These are phyloP conservation scores for Psettodes erumei DNA, from an alignment of 2,113 vertebrate genomes.

Conservation along the genomic window DNA sequence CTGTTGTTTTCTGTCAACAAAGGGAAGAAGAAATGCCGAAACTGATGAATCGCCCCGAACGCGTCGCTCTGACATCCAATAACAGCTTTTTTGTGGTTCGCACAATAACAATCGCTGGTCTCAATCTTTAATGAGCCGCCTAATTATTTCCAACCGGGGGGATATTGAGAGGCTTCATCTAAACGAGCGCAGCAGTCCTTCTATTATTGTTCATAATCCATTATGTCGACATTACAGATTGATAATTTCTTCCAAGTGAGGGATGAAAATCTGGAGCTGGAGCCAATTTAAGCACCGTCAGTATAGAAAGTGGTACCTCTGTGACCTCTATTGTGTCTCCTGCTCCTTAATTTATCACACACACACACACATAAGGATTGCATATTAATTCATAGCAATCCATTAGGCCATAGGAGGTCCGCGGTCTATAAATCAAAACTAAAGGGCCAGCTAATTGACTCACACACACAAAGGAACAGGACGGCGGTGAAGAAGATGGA, in stretches of 20 bases:
- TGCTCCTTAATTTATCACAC: constrained; percentile 70
- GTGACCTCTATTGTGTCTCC: constrained; percentile 74
- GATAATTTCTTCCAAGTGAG: constrained; percentile 31
- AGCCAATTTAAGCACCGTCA: constrained; percentile 29
- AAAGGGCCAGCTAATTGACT: constrained; percentile 71
- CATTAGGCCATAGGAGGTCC: constrained; percentile 65
- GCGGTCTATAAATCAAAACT: constrained; percentile 76
- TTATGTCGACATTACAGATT: constrained; percentile 46
- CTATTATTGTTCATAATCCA: constrained; percentile 54
- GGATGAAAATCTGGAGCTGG: background rate
- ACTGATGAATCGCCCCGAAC: constrained; percentile 33
- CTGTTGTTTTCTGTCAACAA: constrained; percentile 30
- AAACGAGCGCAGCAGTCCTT: constrained; percentile 38
- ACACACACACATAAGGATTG: constrained; percentile 40
- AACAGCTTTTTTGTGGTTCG: constrained; percentile 31
- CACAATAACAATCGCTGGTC: constrained; percentile 1
- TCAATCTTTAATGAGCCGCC: constrained; percentile 31
- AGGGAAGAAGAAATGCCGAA: background rate
- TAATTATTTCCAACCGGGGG: constrained; percentile 47
- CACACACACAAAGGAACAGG: constrained; percentile 57
- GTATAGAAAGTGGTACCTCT: constrained; percentile 26
- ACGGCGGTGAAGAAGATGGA: background rate
- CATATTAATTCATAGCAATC: constrained; percentile 77
- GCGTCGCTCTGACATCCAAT: constrained; percentile 1
- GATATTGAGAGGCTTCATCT: constrained; percentile 13